A percentile compares a stretch with the other conserved stretches of the same genome.
These are phyloP conservation scores for Drosophila leonis DNA, from an alignment of 2,888 invertebrate genomes.

Conservation along the genomic window DNA sequence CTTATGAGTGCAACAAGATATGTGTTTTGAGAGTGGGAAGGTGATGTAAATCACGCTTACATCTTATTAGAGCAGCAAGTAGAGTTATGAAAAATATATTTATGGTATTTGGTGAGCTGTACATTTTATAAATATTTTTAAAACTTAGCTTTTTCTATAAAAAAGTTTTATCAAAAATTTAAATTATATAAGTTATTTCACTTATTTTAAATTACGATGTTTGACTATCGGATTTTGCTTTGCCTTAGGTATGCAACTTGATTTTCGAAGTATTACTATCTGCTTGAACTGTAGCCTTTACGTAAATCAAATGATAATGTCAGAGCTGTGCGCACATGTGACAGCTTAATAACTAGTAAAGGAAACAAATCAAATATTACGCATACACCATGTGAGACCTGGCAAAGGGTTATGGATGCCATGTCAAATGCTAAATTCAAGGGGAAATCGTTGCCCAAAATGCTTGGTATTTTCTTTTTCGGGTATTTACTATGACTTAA, in stretches of 20 bases:
- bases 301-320: constrained; percentile 21
- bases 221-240: background rate
- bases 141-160: too few species aligned
- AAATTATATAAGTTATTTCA: background rate
- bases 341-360: constrained; percentile 42
- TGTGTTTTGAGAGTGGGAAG: too few species aligned
- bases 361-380: constrained; percentile 62
- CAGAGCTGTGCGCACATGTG: constrained; percentile 47
- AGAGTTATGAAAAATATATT: too few species aligned
- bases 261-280: background rate
- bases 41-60: too few species aligned
- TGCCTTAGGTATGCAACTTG: constrained; percentile 16
- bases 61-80: too few species aligned
- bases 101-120: too few species aligned
- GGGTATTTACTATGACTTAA: constrained; percentile 17
- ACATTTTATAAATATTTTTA: too few species aligned
- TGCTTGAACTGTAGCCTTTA: background rate
- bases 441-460: constrained; percentile 35
- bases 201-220: background rate
- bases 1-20: too few species aligned
- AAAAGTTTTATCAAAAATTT: too few species aligned
- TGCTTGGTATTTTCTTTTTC: constrained; percentile 19
- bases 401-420: constrained; percentile 17
- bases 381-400: constrained; percentile 52
- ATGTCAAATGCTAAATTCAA: constrained; percentile 45